Evolutionary conservation across 1,140 invertebrate species (phyloP).

Genomic region (Bathynomus jamesi): DNA sequence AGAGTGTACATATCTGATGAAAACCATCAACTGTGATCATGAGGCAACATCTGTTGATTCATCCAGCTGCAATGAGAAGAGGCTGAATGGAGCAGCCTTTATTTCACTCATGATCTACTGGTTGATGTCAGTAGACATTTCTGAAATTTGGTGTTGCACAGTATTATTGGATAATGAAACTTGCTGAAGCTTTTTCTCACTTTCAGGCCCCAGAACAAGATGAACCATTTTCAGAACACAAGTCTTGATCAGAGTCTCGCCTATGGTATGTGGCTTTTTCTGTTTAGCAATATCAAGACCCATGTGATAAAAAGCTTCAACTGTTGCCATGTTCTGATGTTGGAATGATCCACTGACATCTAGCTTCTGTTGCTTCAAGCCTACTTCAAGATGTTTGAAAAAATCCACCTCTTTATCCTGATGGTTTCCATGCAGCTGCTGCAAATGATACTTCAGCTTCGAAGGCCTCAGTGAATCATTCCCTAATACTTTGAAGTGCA

Average conservation of each 20-base stretch:
- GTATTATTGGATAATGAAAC: slow-evolving; percentile 7
- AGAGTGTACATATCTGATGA: too few species aligned
- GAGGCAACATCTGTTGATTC: too few species aligned
- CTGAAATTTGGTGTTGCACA: too few species aligned
- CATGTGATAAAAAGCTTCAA: slow-evolving; percentile 12
- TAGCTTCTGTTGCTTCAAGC: slow-evolving; percentile 14
- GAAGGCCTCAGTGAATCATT: slow-evolving; percentile 18
- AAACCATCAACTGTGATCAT: too few species aligned
- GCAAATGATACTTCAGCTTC: slow-evolving; percentile 11
- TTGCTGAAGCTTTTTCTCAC: slow-evolving; percentile 43
- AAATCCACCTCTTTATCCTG: too few species aligned
- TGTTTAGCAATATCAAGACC: neutral
- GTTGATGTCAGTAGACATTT: too few species aligned
- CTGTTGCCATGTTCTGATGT: neutral
- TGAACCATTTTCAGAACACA: slow-evolving; percentile 3
- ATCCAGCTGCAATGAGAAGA: too few species aligned
- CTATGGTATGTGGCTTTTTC: neutral
- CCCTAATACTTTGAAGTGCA: slow-evolving; percentile 4
- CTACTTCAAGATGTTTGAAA: slow-evolving; percentile 6
- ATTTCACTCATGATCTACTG: too few species aligned
- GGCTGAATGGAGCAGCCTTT: too few species aligned
- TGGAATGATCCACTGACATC: slow-evolving; percentile 9
- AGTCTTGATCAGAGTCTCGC: slow-evolving; percentile 9
- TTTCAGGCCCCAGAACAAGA: slow-evolving; percentile 46
- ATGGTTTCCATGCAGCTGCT: too few species aligned